Evolutionary conservation across 2,797 vertebrate species (phyloP).

Genomic region (Phyllotis vaccarum): DNA sequence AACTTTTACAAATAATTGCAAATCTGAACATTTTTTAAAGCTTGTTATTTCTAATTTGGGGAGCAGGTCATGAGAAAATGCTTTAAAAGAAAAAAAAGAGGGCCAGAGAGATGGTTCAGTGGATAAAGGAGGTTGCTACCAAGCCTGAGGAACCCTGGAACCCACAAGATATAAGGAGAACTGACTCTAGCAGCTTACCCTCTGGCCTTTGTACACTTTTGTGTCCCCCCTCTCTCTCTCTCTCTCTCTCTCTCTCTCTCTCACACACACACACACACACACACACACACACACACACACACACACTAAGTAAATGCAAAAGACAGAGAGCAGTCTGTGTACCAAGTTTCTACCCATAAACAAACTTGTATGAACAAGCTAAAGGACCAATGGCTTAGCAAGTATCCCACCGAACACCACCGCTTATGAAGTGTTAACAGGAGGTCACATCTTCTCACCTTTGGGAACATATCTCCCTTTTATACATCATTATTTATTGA

Average conservation of each 20-base stretch:
- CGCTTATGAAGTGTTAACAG: background rate
- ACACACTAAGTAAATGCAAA: background rate
- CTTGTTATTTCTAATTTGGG: background rate
- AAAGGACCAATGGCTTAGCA: background rate
- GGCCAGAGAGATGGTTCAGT: background rate
- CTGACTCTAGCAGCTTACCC: background rate
- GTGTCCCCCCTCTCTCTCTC: no score
- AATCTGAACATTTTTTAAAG: background rate
- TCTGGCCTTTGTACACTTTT: background rate
- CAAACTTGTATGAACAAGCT: background rate
- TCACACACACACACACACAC: background rate
- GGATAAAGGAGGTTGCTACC: background rate
- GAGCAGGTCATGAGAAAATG: slow-evolving; percentile 31
- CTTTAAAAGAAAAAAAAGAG: background rate
- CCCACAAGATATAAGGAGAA: background rate
- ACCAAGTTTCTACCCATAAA: background rate
- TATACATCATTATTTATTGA: background rate
- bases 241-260: no score
- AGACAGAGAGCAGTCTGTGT: background rate
- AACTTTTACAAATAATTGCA: background rate
- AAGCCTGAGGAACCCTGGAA: no score
- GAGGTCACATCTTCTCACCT: background rate
- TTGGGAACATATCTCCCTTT: background rate
- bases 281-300: background rate
- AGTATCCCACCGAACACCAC: background rate